These are phyloP conservation scores for Saccostrea cuccullata DNA, from an alignment of 1,140 invertebrate genomes.

Conservation along the genomic window DNA sequence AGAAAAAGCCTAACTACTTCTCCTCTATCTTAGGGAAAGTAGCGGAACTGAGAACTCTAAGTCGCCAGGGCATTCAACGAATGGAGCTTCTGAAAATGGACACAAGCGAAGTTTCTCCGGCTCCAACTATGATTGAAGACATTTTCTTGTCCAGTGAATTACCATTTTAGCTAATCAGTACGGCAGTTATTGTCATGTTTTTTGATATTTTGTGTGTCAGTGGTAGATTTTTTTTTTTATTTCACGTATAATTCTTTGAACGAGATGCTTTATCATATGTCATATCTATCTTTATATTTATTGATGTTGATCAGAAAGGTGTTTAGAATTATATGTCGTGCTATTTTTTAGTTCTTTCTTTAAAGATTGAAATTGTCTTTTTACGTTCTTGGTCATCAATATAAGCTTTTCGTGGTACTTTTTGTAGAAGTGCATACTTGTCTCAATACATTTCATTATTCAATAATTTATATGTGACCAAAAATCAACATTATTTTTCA, in stretches of 20 bases:
- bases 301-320: neutral
- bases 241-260: neutral
- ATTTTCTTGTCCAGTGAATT: slow-evolving; percentile 94
- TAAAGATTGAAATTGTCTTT: neutral
- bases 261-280: neutral
- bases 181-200: neutral
- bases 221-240: neutral
- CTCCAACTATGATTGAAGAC: slow-evolving; percentile 90
- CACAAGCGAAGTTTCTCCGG: slow-evolving; percentile 92
- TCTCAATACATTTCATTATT: neutral
- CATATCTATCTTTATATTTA: slow-evolving; percentile 1
- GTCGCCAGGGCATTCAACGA: slow-evolving; percentile 93
- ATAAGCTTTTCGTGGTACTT: neutral
- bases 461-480: too few relatives aligned
- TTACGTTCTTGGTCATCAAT: neutral
- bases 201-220: slow-evolving; percentile 11
- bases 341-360: neutral
- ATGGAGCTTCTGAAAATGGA: slow-evolving; percentile 96
- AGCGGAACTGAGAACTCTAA: slow-evolving; percentile 93
- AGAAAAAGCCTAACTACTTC: slow-evolving; percentile 93
- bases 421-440: neutral
- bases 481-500: too few relatives aligned
- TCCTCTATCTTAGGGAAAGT: slow-evolving; percentile 93
- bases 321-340: neutral
- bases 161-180: slow-evolving; percentile 85